Evolutionary conservation across 2,888 invertebrate species (phyloP), one percentile per base, ranked within the genome.

Genomic region (Drosophila cognata): DNA sequence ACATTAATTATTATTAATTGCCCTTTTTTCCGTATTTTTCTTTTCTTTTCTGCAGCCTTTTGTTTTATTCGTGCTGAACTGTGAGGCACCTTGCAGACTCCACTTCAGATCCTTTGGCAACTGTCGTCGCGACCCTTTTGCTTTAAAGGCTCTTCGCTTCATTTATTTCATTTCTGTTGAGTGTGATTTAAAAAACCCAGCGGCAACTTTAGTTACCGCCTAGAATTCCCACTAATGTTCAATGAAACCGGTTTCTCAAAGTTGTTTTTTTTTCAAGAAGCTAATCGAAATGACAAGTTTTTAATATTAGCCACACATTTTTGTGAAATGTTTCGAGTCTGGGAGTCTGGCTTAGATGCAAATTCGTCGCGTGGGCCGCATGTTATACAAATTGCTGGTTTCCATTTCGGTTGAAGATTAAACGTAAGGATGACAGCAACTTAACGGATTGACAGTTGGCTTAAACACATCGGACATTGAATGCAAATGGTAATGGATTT

Each of bases 1-100:
- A 91, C 91, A 91, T 91, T 91, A 91, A 92, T 91, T 92, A 91
- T 91, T 91, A 91, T 92, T 91, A 91, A 91, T 91, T 91, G 91
- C 89, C 83, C 86, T 86, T 90, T 89, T 84, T 80, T 70, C 59
- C 61, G 64, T 74, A 55, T 72, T 43, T 64, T 52, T 53, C 62
- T 58, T 52, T 33, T 38, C 46, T 62, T 67, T 69, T 46, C 29
- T 52, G 70, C 59, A 60, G 56, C 68, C 72, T 76, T 79, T 79
- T 79, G 79, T 79, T 78, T 77, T 74, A 71, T 77, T 76, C 81
- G 53, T 53, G 25, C 50, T 28, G 25, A 29, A 28, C 65, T 58
- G 61, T 38, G 43, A 51, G 75, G 68, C 74, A 68, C 67, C 66
- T 70, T 67, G 63, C 68, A 59, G 50, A 50, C 56, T 65, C 56